phyloP scores from a whole-genome alignment of 2,797 vertebrate species.

The Philypnodon macrostomus region DNA sequence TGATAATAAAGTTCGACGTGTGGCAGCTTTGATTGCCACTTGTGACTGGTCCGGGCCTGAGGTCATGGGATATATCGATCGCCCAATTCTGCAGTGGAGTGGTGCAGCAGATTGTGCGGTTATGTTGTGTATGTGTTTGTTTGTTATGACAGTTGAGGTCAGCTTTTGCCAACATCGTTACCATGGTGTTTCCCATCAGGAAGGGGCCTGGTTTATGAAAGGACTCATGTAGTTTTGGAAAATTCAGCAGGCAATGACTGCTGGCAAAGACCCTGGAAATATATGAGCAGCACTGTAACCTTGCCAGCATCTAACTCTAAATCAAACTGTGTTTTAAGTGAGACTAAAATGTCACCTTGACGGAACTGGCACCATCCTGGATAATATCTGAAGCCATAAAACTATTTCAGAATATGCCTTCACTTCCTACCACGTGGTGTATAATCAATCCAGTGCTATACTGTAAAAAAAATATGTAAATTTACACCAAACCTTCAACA shows the following conservation, averaged over 20 bases:
- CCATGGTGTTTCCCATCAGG: slow-evolving; percentile 69
- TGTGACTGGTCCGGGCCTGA: slow-evolving; percentile 56
- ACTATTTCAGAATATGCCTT: too few relatives aligned
- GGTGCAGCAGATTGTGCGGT: slow-evolving; percentile 30
- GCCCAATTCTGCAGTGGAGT: slow-evolving; percentile 50
- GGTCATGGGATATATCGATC: slow-evolving; percentile 64
- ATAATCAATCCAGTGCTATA: too few relatives aligned
- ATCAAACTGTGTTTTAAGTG: slow-evolving; percentile 1
- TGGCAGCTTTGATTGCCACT: slow-evolving; percentile 80
- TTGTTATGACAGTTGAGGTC: slow-evolving; percentile 40
- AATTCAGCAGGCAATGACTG: slow-evolving; percentile 57
- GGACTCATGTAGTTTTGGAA: slow-evolving; percentile 65
- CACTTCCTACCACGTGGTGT: too few relatives aligned
- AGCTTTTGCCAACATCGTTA: slow-evolving; percentile 64
- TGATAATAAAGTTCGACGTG: slow-evolving; percentile 86
- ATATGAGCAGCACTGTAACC: slow-evolving; percentile 35
- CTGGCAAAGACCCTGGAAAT: slow-evolving; percentile 59
- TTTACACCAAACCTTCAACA: too few relatives aligned
- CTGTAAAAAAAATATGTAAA: too few relatives aligned
- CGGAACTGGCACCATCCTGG: too few relatives aligned
- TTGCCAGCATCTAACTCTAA: slow-evolving; percentile 25
- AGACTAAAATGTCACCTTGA: slow-evolving; percentile 25
- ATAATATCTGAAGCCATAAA: too few relatives aligned
- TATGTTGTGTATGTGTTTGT: slow-evolving; percentile 38
- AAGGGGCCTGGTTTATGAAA: slow-evolving; percentile 64